Conservation (phyloP, 2,113 vertebrate genomes). For the Laticauda laticaudata region DNA sequence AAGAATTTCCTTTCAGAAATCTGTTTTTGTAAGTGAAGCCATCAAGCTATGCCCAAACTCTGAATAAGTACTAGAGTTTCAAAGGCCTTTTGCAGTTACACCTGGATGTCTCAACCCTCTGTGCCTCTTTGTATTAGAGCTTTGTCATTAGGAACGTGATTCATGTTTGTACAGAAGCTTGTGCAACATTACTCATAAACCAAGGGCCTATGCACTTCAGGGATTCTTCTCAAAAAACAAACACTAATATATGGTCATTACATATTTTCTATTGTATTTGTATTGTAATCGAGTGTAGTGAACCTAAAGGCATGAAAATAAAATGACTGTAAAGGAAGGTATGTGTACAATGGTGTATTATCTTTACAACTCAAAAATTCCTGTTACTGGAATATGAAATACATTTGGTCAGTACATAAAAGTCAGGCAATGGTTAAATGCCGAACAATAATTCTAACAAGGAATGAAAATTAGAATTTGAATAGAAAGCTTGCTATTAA, state of each 20-base stretch:
- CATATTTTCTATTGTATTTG: slow-evolving; percentile 74
- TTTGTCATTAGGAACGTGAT: slow-evolving; percentile 51
- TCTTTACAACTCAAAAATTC: slow-evolving; percentile 7
- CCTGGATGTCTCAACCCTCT: slow-evolving; percentile 16
- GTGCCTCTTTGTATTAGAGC: slow-evolving; percentile 40
- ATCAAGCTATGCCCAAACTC: background rate
- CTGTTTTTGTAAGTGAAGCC: slow-evolving; percentile 5
- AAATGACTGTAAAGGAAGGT: slow-evolving; percentile 60
- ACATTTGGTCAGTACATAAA: background rate
- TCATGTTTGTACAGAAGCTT: slow-evolving; percentile 53
- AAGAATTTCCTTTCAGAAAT: background rate
- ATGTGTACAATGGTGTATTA: slow-evolving; percentile 7
- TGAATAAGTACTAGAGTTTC: slow-evolving; percentile 13
- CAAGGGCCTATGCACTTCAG: slow-evolving; percentile 66
- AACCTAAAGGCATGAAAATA: slow-evolving; percentile 70
- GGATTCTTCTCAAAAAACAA: slow-evolving; percentile 60
- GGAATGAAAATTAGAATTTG: background rate
- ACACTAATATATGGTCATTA: slow-evolving; percentile 64
- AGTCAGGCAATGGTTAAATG: background rate
- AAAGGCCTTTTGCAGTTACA: slow-evolving; percentile 47
- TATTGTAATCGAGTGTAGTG: slow-evolving; percentile 71
- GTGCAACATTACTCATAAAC: slow-evolving; percentile 60
- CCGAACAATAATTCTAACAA: background rate
- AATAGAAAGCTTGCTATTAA: background rate
- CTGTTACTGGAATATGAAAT: background rate